Percentiles rank a stretch among this genome's conserved stretches.
Evolutionary conservation across 2,888 invertebrate genomes (phyloP).

Genomic region (Chrysopilus asiliformis): DNA sequence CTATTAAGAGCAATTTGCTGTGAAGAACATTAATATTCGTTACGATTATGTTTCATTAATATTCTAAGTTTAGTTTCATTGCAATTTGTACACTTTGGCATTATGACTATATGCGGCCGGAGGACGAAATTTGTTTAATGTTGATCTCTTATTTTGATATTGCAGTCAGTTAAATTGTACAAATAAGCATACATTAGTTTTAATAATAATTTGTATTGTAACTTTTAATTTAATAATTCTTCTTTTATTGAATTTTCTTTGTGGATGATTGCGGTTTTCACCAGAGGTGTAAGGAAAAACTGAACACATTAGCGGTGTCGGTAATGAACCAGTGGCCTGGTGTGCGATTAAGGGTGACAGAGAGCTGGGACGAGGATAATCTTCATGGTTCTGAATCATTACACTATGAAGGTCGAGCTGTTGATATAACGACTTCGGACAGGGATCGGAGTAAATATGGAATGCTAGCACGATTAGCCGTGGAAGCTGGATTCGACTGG

Average conservation of each 20-base stretch:
- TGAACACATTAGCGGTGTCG: constrained; percentile 86
- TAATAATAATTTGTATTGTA: constrained; percentile 7
- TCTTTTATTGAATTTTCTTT: background rate
- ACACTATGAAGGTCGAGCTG: constrained; percentile 94
- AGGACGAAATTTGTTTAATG: too few relatives aligned
- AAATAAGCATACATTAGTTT: too few relatives aligned
- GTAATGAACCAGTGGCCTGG: constrained; percentile 99
- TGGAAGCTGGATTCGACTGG: constrained; percentile 98
- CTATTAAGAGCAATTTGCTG: too few relatives aligned
- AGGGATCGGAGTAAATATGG: constrained; percentile 87
- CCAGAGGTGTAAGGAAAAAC: constrained; percentile 90
- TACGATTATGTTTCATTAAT: too few relatives aligned
- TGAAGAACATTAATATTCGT: too few relatives aligned
- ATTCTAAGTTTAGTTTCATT: too few relatives aligned
- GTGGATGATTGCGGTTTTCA: constrained; percentile 33
- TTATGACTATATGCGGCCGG: too few relatives aligned
- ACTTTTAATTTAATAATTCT: background rate
- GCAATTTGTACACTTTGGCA: too few relatives aligned
- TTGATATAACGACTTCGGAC: constrained; percentile 91
- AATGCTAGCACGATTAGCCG: constrained; percentile 88
- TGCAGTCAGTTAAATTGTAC: too few relatives aligned
- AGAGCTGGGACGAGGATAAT: constrained; percentile 92
- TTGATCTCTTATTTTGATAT: too few relatives aligned
- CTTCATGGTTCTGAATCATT: constrained; percentile 57
- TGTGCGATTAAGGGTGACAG: constrained; percentile 81